Conservation (phyloP, 2,113 vertebrate species). For the Acanthochromis polyacanthus region DNA sequence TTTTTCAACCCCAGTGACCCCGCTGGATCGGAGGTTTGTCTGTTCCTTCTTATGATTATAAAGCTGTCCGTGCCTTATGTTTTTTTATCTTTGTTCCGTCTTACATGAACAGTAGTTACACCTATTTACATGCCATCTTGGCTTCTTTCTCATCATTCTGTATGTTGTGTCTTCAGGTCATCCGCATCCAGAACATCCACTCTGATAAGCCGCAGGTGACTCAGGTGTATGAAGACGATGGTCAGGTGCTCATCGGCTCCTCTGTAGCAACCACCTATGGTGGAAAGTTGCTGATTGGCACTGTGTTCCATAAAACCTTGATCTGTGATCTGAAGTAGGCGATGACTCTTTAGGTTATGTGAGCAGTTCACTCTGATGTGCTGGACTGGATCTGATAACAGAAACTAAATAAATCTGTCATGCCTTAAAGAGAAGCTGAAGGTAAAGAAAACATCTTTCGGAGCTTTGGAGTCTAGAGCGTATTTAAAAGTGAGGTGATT, state of each 20-base stretch:
- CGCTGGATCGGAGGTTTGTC: constrained; percentile 93
- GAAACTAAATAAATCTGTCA: background rate
- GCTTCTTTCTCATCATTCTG: background rate
- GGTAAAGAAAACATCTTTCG: background rate
- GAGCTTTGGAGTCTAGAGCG: background rate
- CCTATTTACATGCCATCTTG: background rate
- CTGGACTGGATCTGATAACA: background rate
- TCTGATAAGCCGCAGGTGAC: constrained; percentile 88
- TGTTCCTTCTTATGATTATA: background rate
- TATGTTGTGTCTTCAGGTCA: constrained; percentile 74
- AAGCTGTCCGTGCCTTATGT: background rate
- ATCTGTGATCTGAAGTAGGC: constrained; percentile 86
- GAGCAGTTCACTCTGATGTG: background rate
- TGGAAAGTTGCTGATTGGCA: constrained; percentile 90
- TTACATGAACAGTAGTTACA: background rate
- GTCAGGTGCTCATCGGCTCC: constrained; percentile 88
- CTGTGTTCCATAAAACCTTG: constrained; percentile 91
- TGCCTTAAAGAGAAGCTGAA: background rate
- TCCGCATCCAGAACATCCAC: constrained; percentile 90
- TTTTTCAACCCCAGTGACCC: constrained; percentile 80
- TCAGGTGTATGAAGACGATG: constrained; percentile 88
- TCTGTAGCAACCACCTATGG: constrained; percentile 86
- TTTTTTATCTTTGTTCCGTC: no score
- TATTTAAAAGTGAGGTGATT: background rate
- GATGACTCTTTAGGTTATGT: background rate